Base-by-base conservation (phyloP, 1,140 invertebrate genomes). In the Magallana ariakensis region DNA sequence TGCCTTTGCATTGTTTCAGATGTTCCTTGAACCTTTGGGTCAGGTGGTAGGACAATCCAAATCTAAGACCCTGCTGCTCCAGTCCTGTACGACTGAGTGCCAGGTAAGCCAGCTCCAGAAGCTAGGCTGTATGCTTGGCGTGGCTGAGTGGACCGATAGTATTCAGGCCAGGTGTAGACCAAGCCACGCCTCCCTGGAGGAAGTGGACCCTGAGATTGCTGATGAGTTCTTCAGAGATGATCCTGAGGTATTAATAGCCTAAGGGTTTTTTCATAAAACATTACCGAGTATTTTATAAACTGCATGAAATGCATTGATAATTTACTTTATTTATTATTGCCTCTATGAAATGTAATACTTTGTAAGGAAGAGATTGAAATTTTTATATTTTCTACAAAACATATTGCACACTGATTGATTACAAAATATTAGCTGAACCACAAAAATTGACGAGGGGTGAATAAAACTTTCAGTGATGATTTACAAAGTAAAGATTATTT, bases 11-110 rank as follows among this genome's bases (percentile, higher is more conserved):
- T 54, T 13, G 26, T 86, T 83, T 84, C 60, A 94, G 93, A 88
- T 94, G 46, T 93, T 94, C 83, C 90, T 94, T 54, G 93, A 94
- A 22, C 93, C 94, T 11, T 85, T 94, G 66, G 93, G 92, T 56
- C 89, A 93, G 46, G 92, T 94, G 9, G 86, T 94, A n/a, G 94
- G 94, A 13, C 90, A 90, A 15, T 91, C 90, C 10, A 93, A 91
- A 84, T 94, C 93, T 7, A 94, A 94, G 84, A 85, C 84, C 19
- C 75, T 91, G 10, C 85, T 94, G 1, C 62, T 91, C 33, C 60
- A 89, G 16, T 87, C 88, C 0, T 93, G 93, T 88, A 16, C 58
- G 0, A 87, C 82, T 56, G 82, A 85, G 11, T 46, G 60, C 6
- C 87, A 89, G 16, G 60, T 81, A 53, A 89, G 85, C 85, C 87